phyloP scores from a whole-genome alignment of 2,888 invertebrate species.

The Alloscopus bannaensis region DNA sequence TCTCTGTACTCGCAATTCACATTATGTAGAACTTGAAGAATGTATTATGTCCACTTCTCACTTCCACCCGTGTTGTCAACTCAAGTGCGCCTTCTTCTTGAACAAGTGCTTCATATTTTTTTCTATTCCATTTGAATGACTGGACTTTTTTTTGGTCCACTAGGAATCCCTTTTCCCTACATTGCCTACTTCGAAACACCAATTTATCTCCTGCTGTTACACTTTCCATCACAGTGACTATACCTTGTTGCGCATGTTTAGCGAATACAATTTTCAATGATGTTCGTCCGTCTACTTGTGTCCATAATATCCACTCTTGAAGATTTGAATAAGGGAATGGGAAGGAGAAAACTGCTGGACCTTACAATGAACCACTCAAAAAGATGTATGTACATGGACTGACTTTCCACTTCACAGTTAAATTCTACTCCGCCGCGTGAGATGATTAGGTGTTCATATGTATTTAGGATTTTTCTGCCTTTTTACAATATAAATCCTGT shows the following conservation, averaged over 20 bases:
- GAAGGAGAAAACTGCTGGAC: slow-evolving; percentile 11
- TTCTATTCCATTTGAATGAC: slow-evolving; percentile 24
- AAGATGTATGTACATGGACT: slow-evolving; percentile 9
- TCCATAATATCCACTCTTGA: slow-evolving; percentile 40
- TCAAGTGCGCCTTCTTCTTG: neutral
- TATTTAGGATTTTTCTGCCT: slow-evolving; percentile 49
- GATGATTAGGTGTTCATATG: neutral
- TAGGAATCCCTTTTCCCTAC: slow-evolving; percentile 65
- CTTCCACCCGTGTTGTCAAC: slow-evolving; percentile 11
- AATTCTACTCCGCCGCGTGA: slow-evolving; percentile 37
- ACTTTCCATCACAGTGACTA: neutral
- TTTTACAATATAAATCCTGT: slow-evolving; percentile 37
- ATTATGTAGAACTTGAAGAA: slow-evolving; percentile 33
- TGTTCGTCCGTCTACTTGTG: slow-evolving; percentile 19
- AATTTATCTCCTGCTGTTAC: slow-evolving; percentile 60
- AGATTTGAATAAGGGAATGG: slow-evolving; percentile 39
- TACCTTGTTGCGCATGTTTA: slow-evolving; percentile 9
- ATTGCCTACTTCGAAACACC: slow-evolving; percentile 67
- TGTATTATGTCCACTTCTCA: slow-evolving; percentile 51
- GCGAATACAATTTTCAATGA: slow-evolving; percentile 29
- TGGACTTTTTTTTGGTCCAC: slow-evolving; percentile 32
- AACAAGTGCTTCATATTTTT: slow-evolving; percentile 18
- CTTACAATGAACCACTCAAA: neutral
- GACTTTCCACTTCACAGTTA: slow-evolving; percentile 49
- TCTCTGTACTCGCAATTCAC: slow-evolving; percentile 2